These are phyloP conservation scores for Caracal caracal DNA, from an alignment of 2,113 vertebrate genomes.

Conservation along the genomic window DNA sequence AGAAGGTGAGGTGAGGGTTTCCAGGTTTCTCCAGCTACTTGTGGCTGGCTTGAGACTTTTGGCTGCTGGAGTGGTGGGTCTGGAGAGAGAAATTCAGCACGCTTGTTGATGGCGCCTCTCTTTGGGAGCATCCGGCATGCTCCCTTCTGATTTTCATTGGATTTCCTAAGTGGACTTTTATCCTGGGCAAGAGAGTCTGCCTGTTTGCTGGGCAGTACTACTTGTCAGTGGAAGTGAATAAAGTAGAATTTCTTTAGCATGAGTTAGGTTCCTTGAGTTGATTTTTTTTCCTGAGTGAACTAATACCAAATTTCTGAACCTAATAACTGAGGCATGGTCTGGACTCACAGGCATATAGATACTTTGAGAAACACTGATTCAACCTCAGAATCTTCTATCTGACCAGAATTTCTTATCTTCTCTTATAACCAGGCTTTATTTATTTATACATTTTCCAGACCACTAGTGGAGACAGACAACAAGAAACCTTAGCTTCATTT, in stretches of 20 bases:
- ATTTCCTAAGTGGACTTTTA: constrained; percentile 8
- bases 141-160: not conserved
- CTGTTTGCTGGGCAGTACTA: not conserved
- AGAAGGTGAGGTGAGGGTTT: not conserved
- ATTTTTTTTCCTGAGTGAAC: not conserved
- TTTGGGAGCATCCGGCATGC: not conserved
- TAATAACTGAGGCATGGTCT: not conserved
- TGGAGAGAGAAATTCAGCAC: not conserved
- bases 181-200: not conserved
- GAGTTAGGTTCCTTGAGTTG: not conserved
- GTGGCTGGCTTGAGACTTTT: not conserved
- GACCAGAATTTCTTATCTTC: not conserved
- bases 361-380: not conserved
- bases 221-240: not conserved
- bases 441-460: not conserved
- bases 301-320: not conserved
- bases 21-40: not conserved
- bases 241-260: not conserved
- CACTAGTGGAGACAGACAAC: not conserved
- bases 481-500: not conserved
- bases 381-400: not conserved
- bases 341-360: not conserved
- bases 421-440: not conserved
- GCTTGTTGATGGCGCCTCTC: not conserved
- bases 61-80: not conserved